A percentile compares a stretch with the other conserved stretches of the same genome.
Conservation (phyloP, 2,797 vertebrate genomes). For the Chrysocyon brachyurus region DNA sequence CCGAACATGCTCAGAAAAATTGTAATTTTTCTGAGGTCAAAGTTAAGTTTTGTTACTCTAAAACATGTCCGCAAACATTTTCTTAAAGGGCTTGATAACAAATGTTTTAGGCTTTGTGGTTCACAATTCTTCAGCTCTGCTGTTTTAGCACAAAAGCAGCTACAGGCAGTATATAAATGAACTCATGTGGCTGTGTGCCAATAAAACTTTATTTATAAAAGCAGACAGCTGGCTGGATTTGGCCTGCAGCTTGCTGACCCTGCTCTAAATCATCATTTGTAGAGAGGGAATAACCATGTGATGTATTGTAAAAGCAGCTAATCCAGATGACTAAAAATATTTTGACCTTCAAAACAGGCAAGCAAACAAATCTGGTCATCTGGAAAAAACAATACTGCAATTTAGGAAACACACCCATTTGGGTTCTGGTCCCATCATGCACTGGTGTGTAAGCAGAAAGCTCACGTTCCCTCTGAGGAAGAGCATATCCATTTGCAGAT, state of each 20-base stretch:
- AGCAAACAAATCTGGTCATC: neutral
- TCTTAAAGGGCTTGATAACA: neutral
- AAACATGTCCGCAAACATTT: neutral
- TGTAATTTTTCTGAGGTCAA: neutral
- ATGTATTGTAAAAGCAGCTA: neutral
- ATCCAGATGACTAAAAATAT: neutral
- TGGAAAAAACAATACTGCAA: no score
- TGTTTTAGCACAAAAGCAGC: neutral
- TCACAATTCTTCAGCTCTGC: neutral
- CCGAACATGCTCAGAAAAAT: no score
- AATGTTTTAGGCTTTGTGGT: neutral
- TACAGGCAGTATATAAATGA: neutral
- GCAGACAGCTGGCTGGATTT: neutral
- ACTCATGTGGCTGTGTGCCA: neutral
- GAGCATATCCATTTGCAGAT: fast-evolving
- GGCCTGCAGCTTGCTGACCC: neutral
- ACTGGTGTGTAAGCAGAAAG: neutral
- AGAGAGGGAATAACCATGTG: neutral
- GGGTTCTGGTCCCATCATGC: neutral
- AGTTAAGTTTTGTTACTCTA: neutral
- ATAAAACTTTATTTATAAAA: neutral
- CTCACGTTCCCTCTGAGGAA: neutral
- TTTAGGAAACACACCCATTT: neutral
- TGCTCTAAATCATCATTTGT: fast-evolving
- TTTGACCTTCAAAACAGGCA: neutral